These are phyloP conservation scores for Bryconaethiops microstoma DNA, from an alignment of 2,797 vertebrate species.

Conservation along the genomic window DNA sequence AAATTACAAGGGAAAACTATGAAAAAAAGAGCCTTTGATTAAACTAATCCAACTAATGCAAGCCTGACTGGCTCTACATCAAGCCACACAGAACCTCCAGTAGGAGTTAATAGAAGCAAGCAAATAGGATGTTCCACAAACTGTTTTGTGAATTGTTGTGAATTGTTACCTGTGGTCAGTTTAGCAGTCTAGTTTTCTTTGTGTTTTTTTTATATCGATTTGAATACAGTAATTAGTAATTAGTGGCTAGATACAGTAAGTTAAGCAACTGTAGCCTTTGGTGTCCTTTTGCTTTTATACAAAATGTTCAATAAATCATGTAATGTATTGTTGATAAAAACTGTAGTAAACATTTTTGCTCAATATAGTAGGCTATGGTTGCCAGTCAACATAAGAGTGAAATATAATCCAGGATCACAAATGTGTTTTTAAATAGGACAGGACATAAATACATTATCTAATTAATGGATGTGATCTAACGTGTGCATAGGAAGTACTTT, in stretches of 20 bases:
- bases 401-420: not conserved
- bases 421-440: not conserved
- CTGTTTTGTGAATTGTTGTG: not conserved
- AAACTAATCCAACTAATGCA: not conserved
- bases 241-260: no score
- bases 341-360: not conserved
- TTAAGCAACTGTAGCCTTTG: not conserved
- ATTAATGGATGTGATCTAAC: not conserved
- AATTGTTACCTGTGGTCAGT: not conserved
- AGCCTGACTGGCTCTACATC: not conserved
- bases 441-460: no score
- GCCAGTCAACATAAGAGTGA: not conserved
- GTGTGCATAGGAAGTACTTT: not conserved
- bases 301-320: not conserved
- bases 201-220: no score
- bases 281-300: not conserved
- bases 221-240: no score
- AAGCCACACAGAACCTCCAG: not conserved
- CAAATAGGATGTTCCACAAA: not conserved
- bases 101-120: not conserved
- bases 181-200: not conserved
- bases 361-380: no score
- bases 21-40: not conserved
- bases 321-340: not conserved
- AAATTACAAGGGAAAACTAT: not conserved